Evolutionary conservation across 2,888 invertebrate species (phyloP), one percentile per base, ranked within the genome.

Genomic region (Bellardia bayeri): DNA sequence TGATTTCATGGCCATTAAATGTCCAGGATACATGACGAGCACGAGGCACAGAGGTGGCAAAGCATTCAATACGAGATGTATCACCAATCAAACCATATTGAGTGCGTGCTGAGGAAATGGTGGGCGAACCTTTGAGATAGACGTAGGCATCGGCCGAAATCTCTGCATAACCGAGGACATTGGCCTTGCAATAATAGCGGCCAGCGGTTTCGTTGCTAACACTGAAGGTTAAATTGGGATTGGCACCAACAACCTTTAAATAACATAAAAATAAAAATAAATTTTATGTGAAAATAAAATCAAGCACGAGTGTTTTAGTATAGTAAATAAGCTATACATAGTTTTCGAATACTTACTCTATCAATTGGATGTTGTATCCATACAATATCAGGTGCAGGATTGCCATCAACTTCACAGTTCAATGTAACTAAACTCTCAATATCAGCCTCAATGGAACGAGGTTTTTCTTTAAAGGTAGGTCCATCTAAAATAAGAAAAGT

Each of bases 21-120:
- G 96, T 97, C 99, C 99, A 99, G 14, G 96, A 94, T 79, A 98
- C 97, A 89, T 96, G 96, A 85, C 97, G 96, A 1, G 98, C 98
- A 89, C 97, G 96, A 0, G 99, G 99, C 75, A 99, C 97, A 9
- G 98, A 97, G 92, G 97, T 96, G 5, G 98, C 97, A 66, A 97
- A 96, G 93, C 99, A 99, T 93, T 98, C 98, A 42, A 99, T 96
- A 91, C 97, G 95, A 0, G 97, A 97, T 8, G 96, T 96, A 91
- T 97, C 97, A 0, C 97, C 97, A 92, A 96, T 96, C 37, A 96
- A 95, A 0, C 97, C 98, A 91, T 97, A 97, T 92, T 98, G 98
- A 0, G 96, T 96, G 75, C 96, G 95, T 90, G 97, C 96, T 63
- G 97, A 97, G 58, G 97, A 94, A 90, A 98, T 97, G 90, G 95